Conservation (phyloP, 1,140 invertebrate genomes). For the Drosophila punjabiensis region DNA sequence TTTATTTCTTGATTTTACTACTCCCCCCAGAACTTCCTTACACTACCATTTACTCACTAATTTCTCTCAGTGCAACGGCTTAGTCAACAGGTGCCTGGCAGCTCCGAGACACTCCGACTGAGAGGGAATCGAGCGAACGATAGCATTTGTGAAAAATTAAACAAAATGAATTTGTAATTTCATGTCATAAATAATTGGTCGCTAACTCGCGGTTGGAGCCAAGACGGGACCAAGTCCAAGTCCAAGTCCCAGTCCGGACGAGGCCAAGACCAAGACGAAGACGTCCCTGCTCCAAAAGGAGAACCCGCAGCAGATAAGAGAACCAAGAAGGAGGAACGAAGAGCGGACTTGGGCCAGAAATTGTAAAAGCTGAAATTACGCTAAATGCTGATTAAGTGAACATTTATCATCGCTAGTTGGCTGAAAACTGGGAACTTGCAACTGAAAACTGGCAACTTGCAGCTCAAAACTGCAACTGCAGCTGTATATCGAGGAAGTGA, state of each 20-base stretch:
- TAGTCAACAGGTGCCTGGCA: constrained; percentile 60
- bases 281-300: constrained; percentile 46
- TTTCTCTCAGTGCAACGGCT: constrained; percentile 1
- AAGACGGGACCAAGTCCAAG: constrained; percentile 34
- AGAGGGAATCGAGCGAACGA: constrained; percentile 12
- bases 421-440: constrained; percentile 13
- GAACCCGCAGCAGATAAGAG: constrained; percentile 32
- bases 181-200: constrained; percentile 85
- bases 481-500: constrained; percentile 66
- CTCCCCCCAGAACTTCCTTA: background rate
- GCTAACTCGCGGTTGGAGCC: constrained; percentile 69
- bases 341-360: constrained; percentile 51
- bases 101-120: background rate
- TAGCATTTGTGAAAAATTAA: constrained; percentile 83
- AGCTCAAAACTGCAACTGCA: constrained; percentile 29
- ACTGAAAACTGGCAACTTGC: constrained; percentile 6
- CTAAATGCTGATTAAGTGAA: constrained; percentile 85
- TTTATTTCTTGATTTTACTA: background rate
- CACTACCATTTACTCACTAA: background rate
- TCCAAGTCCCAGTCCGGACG: constrained; percentile 10
- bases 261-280: constrained; percentile 1
- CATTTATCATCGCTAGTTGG: constrained; percentile 84
- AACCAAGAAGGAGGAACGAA: constrained; percentile 13
- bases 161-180: constrained; percentile 85
- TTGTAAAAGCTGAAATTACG: constrained; percentile 84